Conservation (phyloP, 2,113 vertebrate genomes). For the Ranitomeya imitator region DNA sequence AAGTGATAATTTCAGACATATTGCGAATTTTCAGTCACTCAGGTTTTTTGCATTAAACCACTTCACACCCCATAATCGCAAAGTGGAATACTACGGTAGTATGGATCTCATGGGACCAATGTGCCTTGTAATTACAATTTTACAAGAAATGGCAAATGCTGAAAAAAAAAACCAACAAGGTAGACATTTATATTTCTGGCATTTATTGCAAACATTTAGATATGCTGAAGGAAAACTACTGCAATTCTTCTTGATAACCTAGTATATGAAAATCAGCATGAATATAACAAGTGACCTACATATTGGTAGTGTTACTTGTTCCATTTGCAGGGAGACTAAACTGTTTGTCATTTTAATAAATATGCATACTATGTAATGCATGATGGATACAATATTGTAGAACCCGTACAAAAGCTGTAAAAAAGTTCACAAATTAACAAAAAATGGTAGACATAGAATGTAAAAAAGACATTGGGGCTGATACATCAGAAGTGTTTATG, state of each 20-base stretch:
- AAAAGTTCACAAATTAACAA: too few species aligned
- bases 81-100: conserved; percentile 37
- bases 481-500: too few species aligned
- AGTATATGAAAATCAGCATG: background rate
- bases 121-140: conserved; percentile 47
- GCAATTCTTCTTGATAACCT: background rate
- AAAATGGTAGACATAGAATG: too few species aligned
- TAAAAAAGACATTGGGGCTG: too few species aligned
- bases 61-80: conserved; percentile 46
- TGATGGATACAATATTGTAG: background rate
- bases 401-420: background rate
- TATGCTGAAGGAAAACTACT: background rate
- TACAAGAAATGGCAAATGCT: conserved; percentile 16
- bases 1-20: conserved; percentile 37
- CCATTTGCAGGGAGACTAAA: background rate
- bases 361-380: background rate
- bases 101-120: conserved; percentile 45
- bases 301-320: background rate
- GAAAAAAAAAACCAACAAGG: background rate
- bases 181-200: conserved; percentile 3
- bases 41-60: conserved; percentile 39
- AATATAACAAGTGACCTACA: background rate
- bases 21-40: conserved; percentile 41
- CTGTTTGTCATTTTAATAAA: conserved; percentile 1
- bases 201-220: background rate